Evolutionary conservation across 2,888 invertebrate species (phyloP), one percentile per base, ranked within the genome.

Genomic region (Galerucella pusilla): DNA sequence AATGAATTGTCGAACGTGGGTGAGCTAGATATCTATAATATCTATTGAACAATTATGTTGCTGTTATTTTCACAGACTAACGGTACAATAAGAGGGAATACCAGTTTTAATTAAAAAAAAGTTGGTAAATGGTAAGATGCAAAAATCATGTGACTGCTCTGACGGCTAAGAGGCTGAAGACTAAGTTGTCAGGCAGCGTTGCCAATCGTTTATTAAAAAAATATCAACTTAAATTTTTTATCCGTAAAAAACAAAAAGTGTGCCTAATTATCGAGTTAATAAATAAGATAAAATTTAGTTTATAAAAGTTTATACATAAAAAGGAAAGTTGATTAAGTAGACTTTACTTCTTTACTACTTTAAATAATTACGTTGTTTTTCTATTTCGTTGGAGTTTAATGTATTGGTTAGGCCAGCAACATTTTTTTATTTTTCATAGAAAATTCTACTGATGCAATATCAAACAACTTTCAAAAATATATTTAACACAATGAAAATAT

Each of bases 81-180:
- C 83, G 83, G 83, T 83, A 79, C 80, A 75, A 57, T 79, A 75
- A 79, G 77, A 81, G 76, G 79, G 80, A 82, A 82, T 83, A 83
- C 83, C 82, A 78, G 83, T 83, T 83, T 82, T 78, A 81, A 81
- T 81, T 81, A 80, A 82, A 82, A 42, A 82, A 83, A 82, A 82
- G 79, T 76, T 73, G 72, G 79, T 78, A 79, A 81, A 82, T 78
- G 80, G 80, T 81, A 77, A 78, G 78, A 81, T 82, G 82, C 82
- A 82, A 82, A 82, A 82, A 82, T 81, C 78, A 77, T 81, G 81
- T 80, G 80, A 81, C 81, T 81, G 78, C 76, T 77, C 74, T 78
- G 76, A 75, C 75, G 76, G 68, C 76, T 72, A 78, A 78, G 54
- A 28, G 46, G 65, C 16, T 65, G 46, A 65, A 49, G 65, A 65